A percentile compares a stretch with the other conserved stretches of the same genome.
phyloP scores from a whole-genome alignment of 92 coral and sea anemone species.

The Porites evermanni region DNA sequence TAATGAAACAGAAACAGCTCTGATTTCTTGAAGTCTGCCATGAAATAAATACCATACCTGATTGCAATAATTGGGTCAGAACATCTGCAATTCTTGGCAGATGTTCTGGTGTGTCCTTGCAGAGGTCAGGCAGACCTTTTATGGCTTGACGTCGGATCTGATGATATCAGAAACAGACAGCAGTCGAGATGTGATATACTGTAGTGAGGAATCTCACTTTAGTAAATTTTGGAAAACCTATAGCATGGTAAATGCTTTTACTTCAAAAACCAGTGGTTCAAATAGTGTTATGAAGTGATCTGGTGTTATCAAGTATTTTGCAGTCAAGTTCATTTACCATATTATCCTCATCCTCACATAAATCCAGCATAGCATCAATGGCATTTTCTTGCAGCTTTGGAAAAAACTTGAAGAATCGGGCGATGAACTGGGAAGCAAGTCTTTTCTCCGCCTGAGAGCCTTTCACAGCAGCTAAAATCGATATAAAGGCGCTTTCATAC shows the following conservation, averaged over 20 bases:
- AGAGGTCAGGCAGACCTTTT: conserved; percentile 88
- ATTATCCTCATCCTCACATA: conserved; percentile 97
- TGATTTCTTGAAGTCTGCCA: no score
- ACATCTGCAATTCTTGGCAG: conserved; percentile 96
- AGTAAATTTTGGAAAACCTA: neutral
- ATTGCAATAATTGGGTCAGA: conserved; percentile 87
- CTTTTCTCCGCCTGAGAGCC: conserved; percentile 95
- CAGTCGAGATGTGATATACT: neutral
- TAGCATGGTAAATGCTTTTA: no score
- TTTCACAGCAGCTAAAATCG: conserved; percentile 83
- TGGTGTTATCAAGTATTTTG: neutral
- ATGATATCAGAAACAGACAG: neutral
- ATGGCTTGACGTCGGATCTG: conserved; percentile 95
- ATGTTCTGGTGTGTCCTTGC: conserved; percentile 92
- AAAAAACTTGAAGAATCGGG: conserved; percentile 91
- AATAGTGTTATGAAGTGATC: neutral
- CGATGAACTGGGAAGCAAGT: conserved; percentile 84
- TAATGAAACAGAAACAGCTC: no score
- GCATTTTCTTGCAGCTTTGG: conserved; percentile 94
- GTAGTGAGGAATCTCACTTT: neutral
- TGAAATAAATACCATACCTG: conserved; percentile 64
- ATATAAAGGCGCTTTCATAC: conserved; percentile 79
- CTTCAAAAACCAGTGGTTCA: no score
- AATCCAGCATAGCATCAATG: conserved; percentile 90
- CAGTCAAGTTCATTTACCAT: conserved; percentile 61